Conservation (phyloP, 1,140 invertebrate genomes). For the Bombus vancouverensis region DNA sequence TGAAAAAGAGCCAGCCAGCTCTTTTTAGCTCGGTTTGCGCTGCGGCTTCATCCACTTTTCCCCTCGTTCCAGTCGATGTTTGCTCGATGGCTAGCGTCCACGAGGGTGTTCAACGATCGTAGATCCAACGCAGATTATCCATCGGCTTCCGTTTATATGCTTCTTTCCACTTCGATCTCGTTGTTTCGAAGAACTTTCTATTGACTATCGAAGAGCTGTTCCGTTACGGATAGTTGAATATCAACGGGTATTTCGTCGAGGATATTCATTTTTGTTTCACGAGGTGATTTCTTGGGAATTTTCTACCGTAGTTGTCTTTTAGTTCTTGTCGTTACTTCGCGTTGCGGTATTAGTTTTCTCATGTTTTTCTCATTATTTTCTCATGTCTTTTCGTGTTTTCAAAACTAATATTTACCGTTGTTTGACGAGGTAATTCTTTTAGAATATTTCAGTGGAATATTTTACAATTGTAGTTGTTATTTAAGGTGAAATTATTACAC, state of each 20-base stretch:
- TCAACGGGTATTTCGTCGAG: background rate
- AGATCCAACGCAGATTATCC: background rate
- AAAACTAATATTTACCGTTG: too few relatives aligned
- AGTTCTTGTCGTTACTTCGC: background rate
- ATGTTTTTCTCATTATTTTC: too few relatives aligned
- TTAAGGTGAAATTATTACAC: too few relatives aligned
- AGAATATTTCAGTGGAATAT: too few relatives aligned
- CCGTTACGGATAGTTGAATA: background rate
- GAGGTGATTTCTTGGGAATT: too few relatives aligned
- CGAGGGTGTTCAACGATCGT: background rate
- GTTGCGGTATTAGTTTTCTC: background rate
- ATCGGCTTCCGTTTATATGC: background rate
- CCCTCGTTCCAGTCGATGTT: slow-evolving; percentile 10
- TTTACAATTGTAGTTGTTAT: too few relatives aligned
- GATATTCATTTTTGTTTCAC: background rate
- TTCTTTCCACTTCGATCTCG: background rate
- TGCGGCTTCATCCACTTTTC: slow-evolving; percentile 23
- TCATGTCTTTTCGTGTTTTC: too few relatives aligned
- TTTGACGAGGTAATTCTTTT: too few relatives aligned
- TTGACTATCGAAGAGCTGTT: background rate
- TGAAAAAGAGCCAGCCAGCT: slow-evolving; percentile 33
- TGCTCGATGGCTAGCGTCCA: background rate
- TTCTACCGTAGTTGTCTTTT: background rate
- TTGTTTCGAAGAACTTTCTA: background rate
- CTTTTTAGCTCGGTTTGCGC: slow-evolving; percentile 27